Evolutionary conservation across 2,888 invertebrate genomes (phyloP).

Genomic region (Protophormia terraenovae): DNA sequence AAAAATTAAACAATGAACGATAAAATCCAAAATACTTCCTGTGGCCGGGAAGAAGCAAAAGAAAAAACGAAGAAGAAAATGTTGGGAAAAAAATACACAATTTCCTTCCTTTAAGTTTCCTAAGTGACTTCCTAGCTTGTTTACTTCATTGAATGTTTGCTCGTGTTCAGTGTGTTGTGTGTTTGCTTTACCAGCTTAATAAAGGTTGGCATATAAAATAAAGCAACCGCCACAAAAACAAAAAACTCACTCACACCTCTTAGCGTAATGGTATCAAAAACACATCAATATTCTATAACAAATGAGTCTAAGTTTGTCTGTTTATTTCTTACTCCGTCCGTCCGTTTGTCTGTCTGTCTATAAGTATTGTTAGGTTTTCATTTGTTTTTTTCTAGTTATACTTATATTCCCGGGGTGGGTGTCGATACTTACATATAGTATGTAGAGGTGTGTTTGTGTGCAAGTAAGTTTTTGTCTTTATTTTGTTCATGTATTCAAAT

Average conservation of each 20-base stretch:
- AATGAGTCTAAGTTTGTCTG: conserved; percentile 6
- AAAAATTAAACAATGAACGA: conserved; percentile 65
- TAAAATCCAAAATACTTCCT: conserved; percentile 65
- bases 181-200: neutral
- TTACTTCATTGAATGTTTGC: conserved; percentile 23
- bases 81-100: conserved; percentile 48
- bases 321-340: neutral
- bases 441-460: neutral
- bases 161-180: neutral
- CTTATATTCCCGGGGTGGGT: neutral
- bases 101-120: conserved; percentile 60
- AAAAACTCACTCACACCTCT: too few relatives aligned
- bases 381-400: neutral
- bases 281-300: conserved; percentile 27
- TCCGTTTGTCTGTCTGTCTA: neutral
- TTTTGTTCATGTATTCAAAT: conserved; percentile 12
- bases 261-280: conserved; percentile 20
- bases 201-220: neutral
- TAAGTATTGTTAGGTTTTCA: neutral
- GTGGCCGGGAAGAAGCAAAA: conserved; percentile 45
- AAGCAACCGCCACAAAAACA: neutral
- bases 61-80: neutral
- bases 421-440: too few relatives aligned
- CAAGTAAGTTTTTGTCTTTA: neutral
- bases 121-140: conserved; percentile 53